Conservation (phyloP, 2,888 invertebrate genomes). For the Leucoptera coffeella region DNA sequence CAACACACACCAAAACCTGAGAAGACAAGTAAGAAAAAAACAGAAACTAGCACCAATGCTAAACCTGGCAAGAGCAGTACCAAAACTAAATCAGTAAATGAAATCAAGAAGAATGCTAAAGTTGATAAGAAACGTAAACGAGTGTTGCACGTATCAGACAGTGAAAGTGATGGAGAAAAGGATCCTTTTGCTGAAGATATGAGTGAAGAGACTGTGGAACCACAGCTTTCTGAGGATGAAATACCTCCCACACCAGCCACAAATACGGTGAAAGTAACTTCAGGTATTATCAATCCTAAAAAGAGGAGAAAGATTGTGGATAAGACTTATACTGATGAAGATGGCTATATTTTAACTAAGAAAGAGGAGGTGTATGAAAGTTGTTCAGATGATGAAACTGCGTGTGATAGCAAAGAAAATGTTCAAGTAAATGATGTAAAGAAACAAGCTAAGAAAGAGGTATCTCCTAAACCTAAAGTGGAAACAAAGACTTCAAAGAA, state of each 20-base stretch:
- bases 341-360: conserved; percentile 50
- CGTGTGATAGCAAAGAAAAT: conserved; percentile 12
- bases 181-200: conserved; percentile 24
- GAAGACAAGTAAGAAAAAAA: conserved; percentile 8
- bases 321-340: conserved; percentile 52
- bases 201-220: conserved; percentile 10
- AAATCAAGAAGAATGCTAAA: conserved; percentile 27
- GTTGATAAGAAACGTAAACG: conserved; percentile 41
- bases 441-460: conserved; percentile 6
- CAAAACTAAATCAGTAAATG: conserved; percentile 12
- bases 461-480: conserved; percentile 13
- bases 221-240: conserved; percentile 33
- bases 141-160: conserved; percentile 36
- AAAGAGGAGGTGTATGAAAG: conserved; percentile 43
- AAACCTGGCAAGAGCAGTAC: conserved; percentile 7
- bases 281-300: conserved; percentile 34
- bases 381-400: conserved; percentile 34
- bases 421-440: conserved; percentile 9
- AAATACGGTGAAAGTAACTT: conserved; percentile 30
- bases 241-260: conserved; percentile 42
- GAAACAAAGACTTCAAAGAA: conserved; percentile 19
- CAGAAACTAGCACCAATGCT: conserved; percentile 5
- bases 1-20: neutral
- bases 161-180: conserved; percentile 38
- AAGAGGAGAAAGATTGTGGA: conserved; percentile 50